These are phyloP conservation scores for Bicyclus anynana DNA, from an alignment of 1,140 invertebrate genomes.

Conservation along the genomic window DNA sequence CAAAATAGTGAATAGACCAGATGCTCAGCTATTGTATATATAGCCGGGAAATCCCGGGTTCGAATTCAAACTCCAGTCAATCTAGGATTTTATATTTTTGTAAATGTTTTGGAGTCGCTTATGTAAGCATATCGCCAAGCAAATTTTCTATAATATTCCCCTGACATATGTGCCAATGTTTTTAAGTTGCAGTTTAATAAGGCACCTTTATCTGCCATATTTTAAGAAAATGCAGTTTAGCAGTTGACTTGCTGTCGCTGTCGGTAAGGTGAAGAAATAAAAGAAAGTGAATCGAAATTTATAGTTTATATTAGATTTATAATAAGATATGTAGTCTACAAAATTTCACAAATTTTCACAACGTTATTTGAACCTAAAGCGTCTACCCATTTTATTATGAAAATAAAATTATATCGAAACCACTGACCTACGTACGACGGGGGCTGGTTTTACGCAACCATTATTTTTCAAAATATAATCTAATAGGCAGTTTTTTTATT, in stretches of 20 bases:
- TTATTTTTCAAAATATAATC: slow-evolving; percentile 78
- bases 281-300: slow-evolving; percentile 67
- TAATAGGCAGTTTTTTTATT: slow-evolving; percentile 73
- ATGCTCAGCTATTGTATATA: too few species aligned
- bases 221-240: too few species aligned
- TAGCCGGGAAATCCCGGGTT: too few species aligned
- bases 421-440: slow-evolving; percentile 67
- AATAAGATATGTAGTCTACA: slow-evolving; percentile 78
- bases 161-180: too few species aligned
- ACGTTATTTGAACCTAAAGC: slow-evolving; percentile 77
- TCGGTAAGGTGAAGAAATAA: slow-evolving; percentile 37
- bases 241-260: not conserved
- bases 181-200: too few species aligned
- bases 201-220: too few species aligned
- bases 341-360: slow-evolving; percentile 77
- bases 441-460: slow-evolving; percentile 70
- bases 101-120: too few species aligned
- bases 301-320: slow-evolving; percentile 78
- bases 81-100: too few species aligned
- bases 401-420: slow-evolving; percentile 76
- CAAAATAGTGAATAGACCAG: too few species aligned
- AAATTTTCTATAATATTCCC: too few species aligned
- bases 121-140: too few species aligned
- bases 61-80: too few species aligned
- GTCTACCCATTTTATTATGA: slow-evolving; percentile 76